Evolutionary conservation across 2,888 invertebrate genomes (phyloP), one percentile per base, ranked within the genome.

Genomic region (Serripes groenlandicus): DNA sequence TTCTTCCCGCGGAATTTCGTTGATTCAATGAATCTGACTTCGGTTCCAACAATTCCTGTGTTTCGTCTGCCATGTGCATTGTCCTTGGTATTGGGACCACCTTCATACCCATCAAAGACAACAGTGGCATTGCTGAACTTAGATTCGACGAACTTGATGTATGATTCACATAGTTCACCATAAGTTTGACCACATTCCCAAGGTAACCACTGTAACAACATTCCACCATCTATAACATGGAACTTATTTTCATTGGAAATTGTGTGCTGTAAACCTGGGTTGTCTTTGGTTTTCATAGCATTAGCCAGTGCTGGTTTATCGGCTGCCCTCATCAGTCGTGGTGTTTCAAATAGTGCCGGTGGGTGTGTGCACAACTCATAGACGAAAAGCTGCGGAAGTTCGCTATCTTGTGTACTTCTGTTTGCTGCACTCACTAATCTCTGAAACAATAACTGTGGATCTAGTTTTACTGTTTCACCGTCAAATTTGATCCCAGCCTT

Each of bases 191-290:
- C 79, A 49, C 60, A 77, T 74, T 26, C 74, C 85, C 87, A 87
- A 54, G 62, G 49, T 7, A 86, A 35, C 28, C 69, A 58, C 66
- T 86, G 85, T 37, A 86, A 21, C 35, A 83, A 62, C 21, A 70
- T 74, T 23, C 79, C 86, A 66, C 85, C 82, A 79, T 86, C 86
- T 21, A 85, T 35, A 32, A 86, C 82, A 78, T 78, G 70, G 32
- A 35, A 35, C 56, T 66, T 26, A 23, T 66, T 18, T 78, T 70
- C 30, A 79, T 75, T 30, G 72, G 21, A 62, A 64, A 69, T 37
- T 77, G 32, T 32, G 18, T 60, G 23, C 32, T n/a, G 30, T 60
- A 11, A 11, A 23, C 23, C n/a, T 35, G 35, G 32, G 66, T n/a
- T 35, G 34, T 18, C 35, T 66, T 66, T 21, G 7, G 26, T 9